phyloP scores from a whole-genome alignment of 2,113 vertebrate genomes.

The Sapajus apella region DNA sequence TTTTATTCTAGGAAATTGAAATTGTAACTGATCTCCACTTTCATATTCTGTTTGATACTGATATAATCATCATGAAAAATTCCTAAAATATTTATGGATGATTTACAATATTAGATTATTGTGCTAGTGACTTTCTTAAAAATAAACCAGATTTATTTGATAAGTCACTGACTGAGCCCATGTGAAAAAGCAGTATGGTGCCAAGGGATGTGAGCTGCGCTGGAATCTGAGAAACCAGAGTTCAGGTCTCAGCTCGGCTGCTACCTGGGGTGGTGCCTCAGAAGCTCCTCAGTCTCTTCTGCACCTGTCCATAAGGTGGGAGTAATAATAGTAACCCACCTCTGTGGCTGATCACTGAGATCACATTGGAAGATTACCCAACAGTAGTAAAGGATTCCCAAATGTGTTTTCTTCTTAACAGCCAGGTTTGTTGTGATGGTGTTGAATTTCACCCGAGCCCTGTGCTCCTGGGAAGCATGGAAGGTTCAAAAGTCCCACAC shows the following conservation, averaged over 20 bases:
- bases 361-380: neutral
- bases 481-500: neutral
- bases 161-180: neutral
- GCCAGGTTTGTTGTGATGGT: neutral
- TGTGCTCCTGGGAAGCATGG: neutral
- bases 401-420: no score
- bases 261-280: neutral
- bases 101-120: neutral
- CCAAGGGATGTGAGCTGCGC: neutral
- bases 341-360: neutral
- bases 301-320: neutral
- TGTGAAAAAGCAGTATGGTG: neutral
- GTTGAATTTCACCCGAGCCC: neutral
- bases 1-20: constrained; percentile 49
- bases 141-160: neutral
- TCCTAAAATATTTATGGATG: constrained; percentile 31
- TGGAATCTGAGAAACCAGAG: neutral
- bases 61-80: constrained; percentile 44
- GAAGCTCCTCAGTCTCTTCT: neutral
- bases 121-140: constrained; percentile 46
- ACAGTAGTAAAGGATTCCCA: neutral
- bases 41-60: constrained; percentile 51
- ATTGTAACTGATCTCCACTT: constrained; percentile 57
- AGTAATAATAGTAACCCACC: neutral
- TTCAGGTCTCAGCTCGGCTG: neutral